Conservation (phyloP, 2,888 invertebrate species). For the Masnerella sp. region DNA sequence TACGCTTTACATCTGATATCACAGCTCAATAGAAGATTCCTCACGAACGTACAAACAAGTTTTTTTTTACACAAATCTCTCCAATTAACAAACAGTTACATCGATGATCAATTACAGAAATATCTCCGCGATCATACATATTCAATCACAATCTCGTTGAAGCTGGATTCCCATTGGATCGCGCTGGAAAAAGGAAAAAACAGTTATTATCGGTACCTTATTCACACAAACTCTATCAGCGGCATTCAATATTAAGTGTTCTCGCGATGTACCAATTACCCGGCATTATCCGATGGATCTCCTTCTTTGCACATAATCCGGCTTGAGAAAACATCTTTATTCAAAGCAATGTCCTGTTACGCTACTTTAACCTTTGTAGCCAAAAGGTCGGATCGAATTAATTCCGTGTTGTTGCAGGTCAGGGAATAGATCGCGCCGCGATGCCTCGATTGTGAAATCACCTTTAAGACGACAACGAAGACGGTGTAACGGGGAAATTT, state of each 20-base stretch:
- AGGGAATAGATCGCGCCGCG: constrained; percentile 2
- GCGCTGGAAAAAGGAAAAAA: constrained; percentile 1
- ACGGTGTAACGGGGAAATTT: constrained; percentile 73
- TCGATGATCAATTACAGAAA: constrained; percentile 4
- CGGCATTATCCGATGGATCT: constrained; percentile 33
- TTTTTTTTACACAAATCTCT: not conserved
- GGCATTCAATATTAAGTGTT: constrained; percentile 16
- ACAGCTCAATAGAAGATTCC: too few relatives aligned
- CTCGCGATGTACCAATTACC: constrained; percentile 40
- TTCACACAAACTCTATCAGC: constrained; percentile 3
- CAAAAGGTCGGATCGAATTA: constrained; percentile 37
- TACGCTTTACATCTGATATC: too few relatives aligned
- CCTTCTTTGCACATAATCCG: constrained; percentile 47
- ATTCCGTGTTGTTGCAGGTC: constrained; percentile 40
- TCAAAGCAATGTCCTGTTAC: constrained; percentile 47
- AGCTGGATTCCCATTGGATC: not conserved
- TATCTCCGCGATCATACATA: constrained; percentile 1
- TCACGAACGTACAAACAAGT: too few relatives aligned
- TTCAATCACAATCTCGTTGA: not conserved
- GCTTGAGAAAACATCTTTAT: constrained; percentile 31
- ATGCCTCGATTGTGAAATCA: constrained; percentile 14
- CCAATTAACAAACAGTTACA: constrained; percentile 1
- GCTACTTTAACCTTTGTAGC: constrained; percentile 34
- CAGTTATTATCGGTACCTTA: constrained; percentile 7
- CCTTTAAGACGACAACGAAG: constrained; percentile 30